Evolutionary conservation across 2,888 invertebrate genomes (phyloP).

Genomic region (Sinodicranocentrus sp.): DNA sequence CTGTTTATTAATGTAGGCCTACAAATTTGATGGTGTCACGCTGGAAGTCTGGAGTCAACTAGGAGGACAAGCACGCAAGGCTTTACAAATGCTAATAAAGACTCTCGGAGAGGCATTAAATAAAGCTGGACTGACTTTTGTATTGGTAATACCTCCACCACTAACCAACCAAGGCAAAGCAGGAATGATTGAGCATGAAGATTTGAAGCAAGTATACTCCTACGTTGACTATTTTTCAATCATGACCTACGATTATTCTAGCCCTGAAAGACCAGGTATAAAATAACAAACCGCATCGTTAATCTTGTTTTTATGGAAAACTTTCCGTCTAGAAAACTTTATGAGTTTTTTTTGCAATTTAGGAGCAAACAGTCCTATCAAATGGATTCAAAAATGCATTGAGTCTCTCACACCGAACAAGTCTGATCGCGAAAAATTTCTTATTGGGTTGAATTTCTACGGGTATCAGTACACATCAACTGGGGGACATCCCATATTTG

Average conservation of each 20-base stretch:
- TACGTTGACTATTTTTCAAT: conserved; percentile 92
- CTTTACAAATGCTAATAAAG: conserved; percentile 81
- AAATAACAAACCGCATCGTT: too few relatives aligned
- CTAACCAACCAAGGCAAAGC: conserved; percentile 74
- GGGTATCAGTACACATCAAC: conserved; percentile 91
- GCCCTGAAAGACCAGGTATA: conserved; percentile 86
- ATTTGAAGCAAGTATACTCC: conserved; percentile 88
- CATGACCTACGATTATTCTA: conserved; percentile 98
- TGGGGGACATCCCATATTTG: conserved; percentile 90
- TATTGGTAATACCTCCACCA: conserved; percentile 90
- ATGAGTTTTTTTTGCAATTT: conserved; percentile 76
- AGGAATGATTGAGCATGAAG: conserved; percentile 85
- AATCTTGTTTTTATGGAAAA: conserved; percentile 29
- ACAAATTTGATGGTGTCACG: conserved; percentile 93
- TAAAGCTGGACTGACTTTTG: conserved; percentile 81
- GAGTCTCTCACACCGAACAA: conserved; percentile 84
- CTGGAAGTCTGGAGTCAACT: conserved; percentile 94
- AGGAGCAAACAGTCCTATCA: conserved; percentile 93
- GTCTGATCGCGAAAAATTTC: conserved; percentile 85
- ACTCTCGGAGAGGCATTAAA: conserved; percentile 81
- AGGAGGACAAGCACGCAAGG: conserved; percentile 83
- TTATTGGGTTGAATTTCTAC: conserved; percentile 95
- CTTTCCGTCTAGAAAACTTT: not conserved
- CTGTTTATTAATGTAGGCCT: conserved; percentile 80
- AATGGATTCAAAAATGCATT: conserved; percentile 89